Evolutionary conservation across 2,888 invertebrate species (phyloP).

Genomic region (Ashinkailepas kermadecensis): DNA sequence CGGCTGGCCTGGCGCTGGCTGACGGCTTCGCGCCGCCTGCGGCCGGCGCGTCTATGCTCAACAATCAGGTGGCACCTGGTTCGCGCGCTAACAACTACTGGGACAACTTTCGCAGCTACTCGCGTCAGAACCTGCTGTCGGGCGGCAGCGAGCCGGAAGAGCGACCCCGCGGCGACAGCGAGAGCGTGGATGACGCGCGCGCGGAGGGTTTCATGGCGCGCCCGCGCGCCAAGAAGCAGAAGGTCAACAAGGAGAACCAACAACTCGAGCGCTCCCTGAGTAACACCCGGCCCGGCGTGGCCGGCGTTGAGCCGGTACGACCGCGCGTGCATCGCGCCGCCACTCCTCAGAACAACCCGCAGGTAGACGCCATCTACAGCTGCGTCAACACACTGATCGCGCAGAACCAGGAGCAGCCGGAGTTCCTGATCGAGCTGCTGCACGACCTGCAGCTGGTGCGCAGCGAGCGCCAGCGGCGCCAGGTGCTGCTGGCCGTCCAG

Average conservation of each 20-base stretch:
- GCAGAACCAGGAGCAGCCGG: constrained; percentile 10
- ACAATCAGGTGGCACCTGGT: constrained; percentile 84
- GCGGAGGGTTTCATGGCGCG: constrained; percentile 6
- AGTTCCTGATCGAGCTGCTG: constrained; percentile 14
- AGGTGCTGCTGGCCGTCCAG: constrained; percentile 14
- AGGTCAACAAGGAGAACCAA: constrained; percentile 20
- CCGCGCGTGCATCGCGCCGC: not conserved
- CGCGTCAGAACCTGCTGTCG: constrained; percentile 70
- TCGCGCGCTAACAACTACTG: constrained; percentile 87
- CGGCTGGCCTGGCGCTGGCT: not conserved
- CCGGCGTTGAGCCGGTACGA: not conserved
- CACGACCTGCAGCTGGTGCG: constrained; percentile 15
- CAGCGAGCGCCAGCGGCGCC: not conserved
- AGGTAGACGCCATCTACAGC: constrained; percentile 15
- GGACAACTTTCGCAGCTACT: constrained; percentile 85
- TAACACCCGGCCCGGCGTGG: not conserved
- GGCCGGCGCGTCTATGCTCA: constrained; percentile 46
- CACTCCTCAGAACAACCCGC: constrained; percentile 7
- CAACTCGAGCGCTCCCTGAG: not conserved
- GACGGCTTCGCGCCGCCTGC: not conserved
- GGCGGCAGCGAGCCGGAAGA: constrained; percentile 19
- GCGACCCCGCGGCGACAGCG: not conserved
- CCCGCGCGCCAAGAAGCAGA: constrained; percentile 15
- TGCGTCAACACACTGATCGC: constrained; percentile 1
- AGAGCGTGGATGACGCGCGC: not conserved